Base-by-base conservation (phyloP, 2,113 vertebrate genomes). In the Syngnathus typhle region DNA sequence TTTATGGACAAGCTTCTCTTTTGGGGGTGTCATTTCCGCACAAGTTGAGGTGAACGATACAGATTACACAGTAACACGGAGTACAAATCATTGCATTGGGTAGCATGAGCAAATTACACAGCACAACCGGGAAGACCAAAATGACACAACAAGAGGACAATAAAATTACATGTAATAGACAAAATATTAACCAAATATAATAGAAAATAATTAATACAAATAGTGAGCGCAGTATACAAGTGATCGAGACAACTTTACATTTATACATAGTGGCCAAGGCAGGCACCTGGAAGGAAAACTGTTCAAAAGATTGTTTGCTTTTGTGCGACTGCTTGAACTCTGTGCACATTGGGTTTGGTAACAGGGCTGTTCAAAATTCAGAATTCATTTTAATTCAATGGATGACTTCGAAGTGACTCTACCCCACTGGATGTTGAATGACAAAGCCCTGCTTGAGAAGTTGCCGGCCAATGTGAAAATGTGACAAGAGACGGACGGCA, bases 241-340 rank as follows among this genome's bases (percentile, higher is more conserved):
- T 89, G 71, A 88, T 83, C 80, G 56, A 81, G 76, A 89, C 72
- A 88, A 86, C 61, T 92, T 84, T 92, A 91, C 89, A 91, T 91
- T 91, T 92, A 88, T 92, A 92, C 90, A 91, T 72, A 84, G 86
- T 84, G 85, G 87, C 89, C 88, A 84, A 87, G 82, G 85, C 88
- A 90, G 89, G 90, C 90, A 90, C 88, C 85, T 87, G 85, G 79
- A 86, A 84, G 84, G 85, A 76, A 84, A 79, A 87, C 80, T 84
- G 68, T 87, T 75, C 69, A 75, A 83, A 73, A 86, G 80, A 88
- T 81, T 83, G 69, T 67, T 74, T 74, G 41, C 23, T 81, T 71
- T 79, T 88, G 79, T 82, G 82, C 82, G 82, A 76, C 80, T 79
- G 81, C 82, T 76, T 68, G 77, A 85, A 16, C 69, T 89, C 82